Conservation (phyloP, 2,113 vertebrate species). For the Panthera leo region DNA sequence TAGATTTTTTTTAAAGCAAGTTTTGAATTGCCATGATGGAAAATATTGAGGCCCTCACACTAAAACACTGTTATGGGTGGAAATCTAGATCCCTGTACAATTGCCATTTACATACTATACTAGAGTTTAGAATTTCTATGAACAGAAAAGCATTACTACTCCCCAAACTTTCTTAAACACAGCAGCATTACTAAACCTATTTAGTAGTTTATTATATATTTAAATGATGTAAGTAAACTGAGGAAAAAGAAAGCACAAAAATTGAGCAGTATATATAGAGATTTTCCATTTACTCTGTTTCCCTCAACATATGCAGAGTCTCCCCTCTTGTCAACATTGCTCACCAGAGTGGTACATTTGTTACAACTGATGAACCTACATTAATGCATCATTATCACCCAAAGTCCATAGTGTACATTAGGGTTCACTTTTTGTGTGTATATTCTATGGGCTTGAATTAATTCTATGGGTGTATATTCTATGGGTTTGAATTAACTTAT, state of each 20-base stretch:
- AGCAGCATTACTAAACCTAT: not conserved
- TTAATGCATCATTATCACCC: not conserved
- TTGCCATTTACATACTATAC: not conserved
- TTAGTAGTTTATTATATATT: not conserved
- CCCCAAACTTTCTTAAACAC: not conserved
- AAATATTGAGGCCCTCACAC: not conserved
- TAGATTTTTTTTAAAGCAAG: not conserved
- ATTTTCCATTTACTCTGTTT: not conserved
- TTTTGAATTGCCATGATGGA: not conserved
- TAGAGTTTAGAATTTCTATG: not conserved
- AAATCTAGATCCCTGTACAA: not conserved
- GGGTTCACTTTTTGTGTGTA: not conserved
- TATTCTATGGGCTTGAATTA: not conserved
- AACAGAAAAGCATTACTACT: not conserved
- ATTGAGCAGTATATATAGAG: not conserved
- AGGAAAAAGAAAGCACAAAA: not conserved
- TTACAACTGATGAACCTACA: not conserved
- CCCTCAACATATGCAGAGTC: not conserved
- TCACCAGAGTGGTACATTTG: not conserved
- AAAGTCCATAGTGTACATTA: not conserved
- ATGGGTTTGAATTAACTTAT: not conserved
- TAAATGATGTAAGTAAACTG: not conserved
- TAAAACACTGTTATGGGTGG: not conserved
- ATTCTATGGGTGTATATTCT: not conserved
- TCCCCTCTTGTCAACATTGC: not conserved